phyloP scores from a whole-genome alignment of 2,797 vertebrate genomes.

The Etheostoma nigrum region DNA sequence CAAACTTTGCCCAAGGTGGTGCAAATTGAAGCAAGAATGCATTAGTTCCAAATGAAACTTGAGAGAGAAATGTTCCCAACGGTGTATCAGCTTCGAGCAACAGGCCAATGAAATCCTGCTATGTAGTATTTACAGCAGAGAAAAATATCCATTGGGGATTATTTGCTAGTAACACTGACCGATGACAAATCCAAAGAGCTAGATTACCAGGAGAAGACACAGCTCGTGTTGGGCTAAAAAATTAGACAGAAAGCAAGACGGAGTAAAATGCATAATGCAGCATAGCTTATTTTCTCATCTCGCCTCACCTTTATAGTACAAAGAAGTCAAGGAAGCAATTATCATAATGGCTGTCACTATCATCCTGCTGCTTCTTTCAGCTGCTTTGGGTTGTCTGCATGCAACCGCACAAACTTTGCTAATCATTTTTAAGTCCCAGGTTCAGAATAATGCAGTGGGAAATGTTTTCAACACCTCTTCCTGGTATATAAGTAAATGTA shows the following conservation, averaged over 20 bases:
- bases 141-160: constrained; percentile 49
- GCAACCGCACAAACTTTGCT: constrained; percentile 26
- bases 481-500: not conserved
- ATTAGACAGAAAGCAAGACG: constrained; percentile 39
- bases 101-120: constrained; percentile 43
- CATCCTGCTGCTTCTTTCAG: constrained; percentile 27
- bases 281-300: constrained; percentile 29
- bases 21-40: constrained; percentile 52
- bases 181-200: constrained; percentile 41
- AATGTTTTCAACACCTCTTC: constrained; percentile 4
- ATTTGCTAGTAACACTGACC: constrained; percentile 55
- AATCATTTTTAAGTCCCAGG: constrained; percentile 30
- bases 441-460: constrained; percentile 32
- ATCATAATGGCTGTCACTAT: constrained; percentile 41
- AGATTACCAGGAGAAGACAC: constrained; percentile 38
- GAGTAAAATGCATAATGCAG: constrained; percentile 14
- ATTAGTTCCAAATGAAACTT: constrained; percentile 63
- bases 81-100: constrained; percentile 53
- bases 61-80: constrained; percentile 49
- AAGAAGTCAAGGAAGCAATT: constrained; percentile 41
- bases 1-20: constrained; percentile 58
- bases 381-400: constrained; percentile 30
- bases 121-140: constrained; percentile 53
- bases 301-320: constrained; percentile 37
- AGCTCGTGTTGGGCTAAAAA: constrained; percentile 25